phyloP scores from a whole-genome alignment of 1,140 invertebrate genomes.

The Aphelenchoides fujianensis region DNA sequence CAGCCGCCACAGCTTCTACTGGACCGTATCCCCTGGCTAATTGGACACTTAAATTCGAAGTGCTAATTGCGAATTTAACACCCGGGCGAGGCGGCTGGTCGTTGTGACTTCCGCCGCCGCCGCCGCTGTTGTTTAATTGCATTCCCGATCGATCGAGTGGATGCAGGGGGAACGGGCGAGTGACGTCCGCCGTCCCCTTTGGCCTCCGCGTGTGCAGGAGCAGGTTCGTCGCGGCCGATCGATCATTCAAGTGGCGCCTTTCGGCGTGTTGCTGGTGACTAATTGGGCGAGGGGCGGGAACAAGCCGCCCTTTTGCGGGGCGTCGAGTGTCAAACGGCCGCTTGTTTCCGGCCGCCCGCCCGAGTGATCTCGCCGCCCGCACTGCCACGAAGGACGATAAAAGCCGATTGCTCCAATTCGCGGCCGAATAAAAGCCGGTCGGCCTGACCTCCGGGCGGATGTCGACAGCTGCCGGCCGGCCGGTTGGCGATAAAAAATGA shows the following conservation, averaged over 20 bases:
- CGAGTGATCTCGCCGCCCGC: not conserved
- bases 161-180: not conserved
- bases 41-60: too few relatives aligned
- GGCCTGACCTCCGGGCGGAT: not conserved
- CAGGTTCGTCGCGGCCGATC: not conserved
- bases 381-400: not conserved
- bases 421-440: not conserved
- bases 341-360: not conserved
- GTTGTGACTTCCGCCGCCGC: not conserved
- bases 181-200: not conserved
- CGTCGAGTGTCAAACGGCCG: not conserved
- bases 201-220: not conserved
- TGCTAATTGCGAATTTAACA: conserved; percentile 6
- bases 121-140: not conserved
- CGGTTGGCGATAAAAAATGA: not conserved
- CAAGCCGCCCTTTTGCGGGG: too few relatives aligned
- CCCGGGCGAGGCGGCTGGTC: too few relatives aligned
- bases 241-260: not conserved
- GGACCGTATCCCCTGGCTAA: too few relatives aligned
- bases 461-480: not conserved
- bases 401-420: not conserved
- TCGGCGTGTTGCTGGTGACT: not conserved
- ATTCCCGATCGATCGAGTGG: not conserved
- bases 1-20: too few relatives aligned
- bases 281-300: too few relatives aligned